Conservation (phyloP, 2,113 vertebrate genomes). For the Saguinus imperator region DNA sequence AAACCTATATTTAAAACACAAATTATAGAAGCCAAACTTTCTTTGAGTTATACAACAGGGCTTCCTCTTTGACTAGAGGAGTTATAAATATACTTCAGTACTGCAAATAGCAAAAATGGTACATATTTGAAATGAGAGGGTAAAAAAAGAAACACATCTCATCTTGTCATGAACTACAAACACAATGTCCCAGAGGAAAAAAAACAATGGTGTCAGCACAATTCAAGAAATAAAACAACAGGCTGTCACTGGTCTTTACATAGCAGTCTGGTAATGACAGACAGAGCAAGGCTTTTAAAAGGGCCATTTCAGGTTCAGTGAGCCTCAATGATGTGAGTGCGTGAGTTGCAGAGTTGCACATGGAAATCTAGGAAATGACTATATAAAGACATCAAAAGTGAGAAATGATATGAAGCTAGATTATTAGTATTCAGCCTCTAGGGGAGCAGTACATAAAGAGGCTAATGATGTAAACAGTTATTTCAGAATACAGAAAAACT, state of each 20-base stretch:
- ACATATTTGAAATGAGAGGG: not conserved
- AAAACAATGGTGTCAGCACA: conserved; percentile 29
- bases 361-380: not conserved
- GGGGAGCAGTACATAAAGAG: not conserved
- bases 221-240: conserved; percentile 31
- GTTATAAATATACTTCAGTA: not conserved
- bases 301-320: not conserved
- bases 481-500: not conserved
- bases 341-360: not conserved
- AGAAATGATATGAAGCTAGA: not conserved
- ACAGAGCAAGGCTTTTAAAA: not conserved
- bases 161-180: not conserved
- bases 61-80: not conserved
- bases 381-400: not conserved
- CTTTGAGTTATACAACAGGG: not conserved
- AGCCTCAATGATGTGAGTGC: not conserved
- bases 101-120: not conserved
- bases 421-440: not conserved
- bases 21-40: not conserved
- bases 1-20: not conserved
- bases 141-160: not conserved
- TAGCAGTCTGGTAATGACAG: not conserved
- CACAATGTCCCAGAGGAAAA: conserved; percentile 31
- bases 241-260: not conserved
- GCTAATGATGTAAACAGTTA: not conserved